These are phyloP conservation scores for Xylophagus ater DNA, from an alignment of 2,888 invertebrate genomes.

Conservation along the genomic window DNA sequence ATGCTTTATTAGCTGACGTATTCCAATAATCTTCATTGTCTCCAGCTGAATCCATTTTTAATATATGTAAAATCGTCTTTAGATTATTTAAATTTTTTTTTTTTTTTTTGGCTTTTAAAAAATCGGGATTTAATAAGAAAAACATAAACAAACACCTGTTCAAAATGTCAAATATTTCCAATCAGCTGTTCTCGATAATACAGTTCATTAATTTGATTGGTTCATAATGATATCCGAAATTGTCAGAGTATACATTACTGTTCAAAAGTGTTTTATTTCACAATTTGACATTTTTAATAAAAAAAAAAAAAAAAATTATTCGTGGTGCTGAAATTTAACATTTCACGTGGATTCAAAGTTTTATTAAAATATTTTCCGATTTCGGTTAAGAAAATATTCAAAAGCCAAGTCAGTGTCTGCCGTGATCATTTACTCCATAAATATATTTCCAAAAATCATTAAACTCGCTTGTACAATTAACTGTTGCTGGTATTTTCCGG, in stretches of 20 bases:
- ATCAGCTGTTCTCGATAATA: conserved; percentile 6
- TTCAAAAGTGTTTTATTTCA: background rate
- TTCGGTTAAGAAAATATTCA: too few species aligned
- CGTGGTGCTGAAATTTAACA: conserved; percentile 4
- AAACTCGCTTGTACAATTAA: too few species aligned
- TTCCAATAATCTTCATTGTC: conserved; percentile 72
- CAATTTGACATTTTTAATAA: conserved; percentile 3
- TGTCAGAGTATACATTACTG: background rate
- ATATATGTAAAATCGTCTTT: too few species aligned
- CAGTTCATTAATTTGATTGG: conserved; percentile 2
- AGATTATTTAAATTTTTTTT: too few species aligned
- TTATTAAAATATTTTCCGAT: too few species aligned
- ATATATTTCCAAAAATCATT: too few species aligned
- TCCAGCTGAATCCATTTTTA: conserved; percentile 27
- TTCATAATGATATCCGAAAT: background rate
- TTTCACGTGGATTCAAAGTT: too few species aligned
- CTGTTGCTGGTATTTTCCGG: too few species aligned
- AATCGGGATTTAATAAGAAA: too few species aligned
- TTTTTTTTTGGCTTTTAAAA: too few species aligned
- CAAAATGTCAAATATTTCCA: conserved; percentile 1
- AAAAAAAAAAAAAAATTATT: background rate
- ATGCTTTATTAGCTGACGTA: conserved; percentile 57
- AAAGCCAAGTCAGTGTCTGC: too few species aligned
- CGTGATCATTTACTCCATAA: too few species aligned
- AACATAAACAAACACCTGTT: background rate